Evolutionary conservation across 2,113 vertebrate genomes (phyloP).

Genomic region (Oreochromis spilurus): DNA sequence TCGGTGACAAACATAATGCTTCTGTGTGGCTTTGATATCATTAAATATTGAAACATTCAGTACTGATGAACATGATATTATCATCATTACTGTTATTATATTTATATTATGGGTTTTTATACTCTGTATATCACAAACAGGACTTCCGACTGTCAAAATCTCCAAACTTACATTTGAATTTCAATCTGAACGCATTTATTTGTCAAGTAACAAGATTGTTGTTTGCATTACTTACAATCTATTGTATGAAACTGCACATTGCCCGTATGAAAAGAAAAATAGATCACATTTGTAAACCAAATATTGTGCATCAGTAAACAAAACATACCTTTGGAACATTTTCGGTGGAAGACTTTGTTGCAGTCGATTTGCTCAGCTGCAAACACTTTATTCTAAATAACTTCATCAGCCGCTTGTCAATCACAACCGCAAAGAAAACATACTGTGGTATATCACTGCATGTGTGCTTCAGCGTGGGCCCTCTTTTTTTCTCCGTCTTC

Average conservation of each 20-base stretch:
- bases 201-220: neutral
- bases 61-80: slow-evolving; percentile 12
- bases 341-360: neutral
- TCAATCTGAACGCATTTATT: neutral
- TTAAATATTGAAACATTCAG: slow-evolving; percentile 11
- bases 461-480: neutral
- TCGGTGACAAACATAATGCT: slow-evolving; percentile 56
- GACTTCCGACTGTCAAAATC: neutral
- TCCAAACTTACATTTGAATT: neutral
- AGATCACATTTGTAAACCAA: neutral
- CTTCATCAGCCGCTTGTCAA: slow-evolving; percentile 40
- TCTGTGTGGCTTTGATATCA: slow-evolving; percentile 30
- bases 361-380: neutral
- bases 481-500: neutral
- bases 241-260: neutral
- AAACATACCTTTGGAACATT: neutral
- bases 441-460: neutral
- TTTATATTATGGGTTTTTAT: neutral
- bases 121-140: neutral
- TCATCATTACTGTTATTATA: neutral
- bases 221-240: neutral
- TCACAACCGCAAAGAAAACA: slow-evolving; percentile 29
- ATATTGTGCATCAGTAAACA: neutral
- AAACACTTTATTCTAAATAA: neutral
- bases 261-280: neutral